phyloP scores from a whole-genome alignment of 2,888 invertebrate species.

The Leistus spinibarbis region DNA sequence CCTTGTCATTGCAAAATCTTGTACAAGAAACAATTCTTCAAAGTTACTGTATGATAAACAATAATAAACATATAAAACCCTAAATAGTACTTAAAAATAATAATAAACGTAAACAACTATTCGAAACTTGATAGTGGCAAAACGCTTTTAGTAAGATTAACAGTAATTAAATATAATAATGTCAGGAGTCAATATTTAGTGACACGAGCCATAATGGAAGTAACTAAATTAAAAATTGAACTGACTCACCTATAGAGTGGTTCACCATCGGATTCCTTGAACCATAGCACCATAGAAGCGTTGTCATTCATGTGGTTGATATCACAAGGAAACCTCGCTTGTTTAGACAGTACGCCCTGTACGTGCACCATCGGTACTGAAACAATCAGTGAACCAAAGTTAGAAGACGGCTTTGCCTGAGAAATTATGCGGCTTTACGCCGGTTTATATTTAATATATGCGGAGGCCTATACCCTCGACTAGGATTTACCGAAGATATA shows the following conservation, averaged over 20 bases:
- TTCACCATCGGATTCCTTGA: slow-evolving; percentile 81
- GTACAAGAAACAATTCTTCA: no score
- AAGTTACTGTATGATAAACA: no score
- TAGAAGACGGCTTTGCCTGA: background rate
- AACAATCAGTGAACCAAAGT: slow-evolving; percentile 48
- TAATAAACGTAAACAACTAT: no score
- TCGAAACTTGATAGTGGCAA: no score
- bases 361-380: slow-evolving; percentile 82
- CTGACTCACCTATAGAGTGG: slow-evolving; percentile 78
- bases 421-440: slow-evolving; percentile 4
- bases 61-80: no score
- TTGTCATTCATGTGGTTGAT: slow-evolving; percentile 80
- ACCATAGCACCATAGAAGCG: slow-evolving; percentile 89
- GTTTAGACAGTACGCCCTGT: slow-evolving; percentile 80
- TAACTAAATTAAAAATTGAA: background rate
- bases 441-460: slow-evolving; percentile 4
- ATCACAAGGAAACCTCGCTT: slow-evolving; percentile 85
- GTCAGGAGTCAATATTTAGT: no score
- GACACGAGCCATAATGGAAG: background rate
- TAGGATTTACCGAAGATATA: background rate
- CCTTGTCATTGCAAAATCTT: no score
- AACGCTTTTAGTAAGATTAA: no score
- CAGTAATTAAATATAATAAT: no score
- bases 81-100: no score
- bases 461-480: background rate